Evolutionary conservation across 2,888 invertebrate species (phyloP).

Genomic region (Tetheella fluctuosa): DNA sequence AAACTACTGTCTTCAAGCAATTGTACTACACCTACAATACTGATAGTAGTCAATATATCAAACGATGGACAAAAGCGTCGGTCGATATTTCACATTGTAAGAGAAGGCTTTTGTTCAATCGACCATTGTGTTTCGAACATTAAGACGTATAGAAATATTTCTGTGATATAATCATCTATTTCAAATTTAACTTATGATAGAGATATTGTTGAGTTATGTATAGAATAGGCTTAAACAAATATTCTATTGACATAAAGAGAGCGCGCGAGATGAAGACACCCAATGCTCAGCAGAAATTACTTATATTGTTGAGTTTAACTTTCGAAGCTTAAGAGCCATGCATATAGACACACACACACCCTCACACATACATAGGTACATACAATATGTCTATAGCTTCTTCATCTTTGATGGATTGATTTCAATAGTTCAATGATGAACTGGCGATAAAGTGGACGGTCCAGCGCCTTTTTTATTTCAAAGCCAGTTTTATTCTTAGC

Average conservation of each 20-base stretch:
- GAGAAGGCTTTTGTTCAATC: constrained; percentile 46
- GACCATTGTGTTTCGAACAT: constrained; percentile 46
- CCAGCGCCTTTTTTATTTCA: too few relatives aligned
- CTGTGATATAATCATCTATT: constrained; percentile 4
- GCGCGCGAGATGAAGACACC: too few relatives aligned
- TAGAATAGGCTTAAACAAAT: background rate
- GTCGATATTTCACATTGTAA: constrained; percentile 50
- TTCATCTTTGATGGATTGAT: too few relatives aligned
- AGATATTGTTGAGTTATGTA: background rate
- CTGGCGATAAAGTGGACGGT: too few relatives aligned
- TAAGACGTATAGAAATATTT: constrained; percentile 42
- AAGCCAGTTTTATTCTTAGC: too few relatives aligned
- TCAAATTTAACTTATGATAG: background rate
- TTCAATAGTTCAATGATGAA: too few relatives aligned
- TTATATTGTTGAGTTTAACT: too few relatives aligned
- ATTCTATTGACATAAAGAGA: background rate
- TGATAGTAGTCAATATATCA: constrained; percentile 55
- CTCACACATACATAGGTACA: too few relatives aligned
- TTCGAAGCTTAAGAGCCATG: too few relatives aligned
- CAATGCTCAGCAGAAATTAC: too few relatives aligned
- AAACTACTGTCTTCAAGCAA: constrained; percentile 36
- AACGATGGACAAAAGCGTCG: constrained; percentile 49
- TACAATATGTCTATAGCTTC: too few relatives aligned
- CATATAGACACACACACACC: too few relatives aligned
- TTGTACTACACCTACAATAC: constrained; percentile 18